Evolutionary conservation across 2,797 vertebrate species (phyloP).

Genomic region (Leucoraja ocellata): DNA sequence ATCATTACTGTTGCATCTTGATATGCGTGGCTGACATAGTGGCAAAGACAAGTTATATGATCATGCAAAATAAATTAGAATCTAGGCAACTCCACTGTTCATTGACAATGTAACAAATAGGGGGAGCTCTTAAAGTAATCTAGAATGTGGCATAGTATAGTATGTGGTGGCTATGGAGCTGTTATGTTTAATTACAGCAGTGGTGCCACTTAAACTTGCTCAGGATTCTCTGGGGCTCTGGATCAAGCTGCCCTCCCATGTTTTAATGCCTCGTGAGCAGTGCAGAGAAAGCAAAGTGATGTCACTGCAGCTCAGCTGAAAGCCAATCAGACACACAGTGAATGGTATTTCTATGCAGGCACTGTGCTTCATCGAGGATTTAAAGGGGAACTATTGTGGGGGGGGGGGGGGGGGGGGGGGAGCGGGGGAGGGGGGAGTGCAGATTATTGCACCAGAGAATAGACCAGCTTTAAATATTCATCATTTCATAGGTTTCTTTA

Average conservation of each 20-base stretch:
- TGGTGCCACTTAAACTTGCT: constrained; percentile 49
- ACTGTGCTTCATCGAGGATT: not conserved
- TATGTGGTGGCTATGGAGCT: constrained; percentile 68
- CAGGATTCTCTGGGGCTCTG: constrained; percentile 41
- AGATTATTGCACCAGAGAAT: not conserved
- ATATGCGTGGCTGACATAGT: not conserved
- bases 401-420: no score
- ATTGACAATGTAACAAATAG: constrained; percentile 54
- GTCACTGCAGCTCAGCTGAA: constrained; percentile 48
- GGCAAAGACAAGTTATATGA: not conserved
- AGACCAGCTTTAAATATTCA: not conserved
- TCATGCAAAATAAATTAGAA: constrained; percentile 35
- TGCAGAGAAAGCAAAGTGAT: constrained; percentile 45
- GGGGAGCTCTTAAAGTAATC: constrained; percentile 55
- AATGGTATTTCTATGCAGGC: constrained; percentile 38
- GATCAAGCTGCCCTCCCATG: constrained; percentile 34
- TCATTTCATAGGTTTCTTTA: no score
- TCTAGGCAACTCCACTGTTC: constrained; percentile 55
- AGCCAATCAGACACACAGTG: constrained; percentile 43
- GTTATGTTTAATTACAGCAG: constrained; percentile 50
- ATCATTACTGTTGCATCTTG: not conserved
- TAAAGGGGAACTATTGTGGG: not conserved
- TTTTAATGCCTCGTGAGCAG: constrained; percentile 40
- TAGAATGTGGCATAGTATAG: constrained; percentile 48
- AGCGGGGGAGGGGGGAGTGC: not conserved